phyloP scores from a whole-genome alignment of 2,797 vertebrate species.

The Crenuchus spilurus region DNA sequence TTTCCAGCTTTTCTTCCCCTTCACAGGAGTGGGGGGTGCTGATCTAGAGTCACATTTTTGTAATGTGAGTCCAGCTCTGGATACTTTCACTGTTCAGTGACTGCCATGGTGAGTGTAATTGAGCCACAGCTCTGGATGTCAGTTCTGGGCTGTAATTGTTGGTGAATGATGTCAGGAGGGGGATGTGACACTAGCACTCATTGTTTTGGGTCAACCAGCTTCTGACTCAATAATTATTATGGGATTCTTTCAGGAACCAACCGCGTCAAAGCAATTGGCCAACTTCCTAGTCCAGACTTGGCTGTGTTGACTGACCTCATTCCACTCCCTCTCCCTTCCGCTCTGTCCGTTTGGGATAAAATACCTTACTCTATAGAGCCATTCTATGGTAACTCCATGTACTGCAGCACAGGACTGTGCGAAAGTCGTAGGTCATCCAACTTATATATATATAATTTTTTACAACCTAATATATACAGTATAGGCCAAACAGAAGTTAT shows the following conservation, averaged over 20 bases:
- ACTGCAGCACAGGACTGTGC: not conserved
- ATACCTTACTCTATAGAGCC: not conserved
- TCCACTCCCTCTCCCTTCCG: conserved; percentile 5
- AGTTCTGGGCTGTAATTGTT: not conserved
- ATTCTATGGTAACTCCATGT: not conserved
- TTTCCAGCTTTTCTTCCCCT: no score
- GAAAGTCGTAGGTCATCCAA: no score
- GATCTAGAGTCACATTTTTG: no score
- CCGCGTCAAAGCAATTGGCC: not conserved
- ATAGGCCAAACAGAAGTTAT: no score
- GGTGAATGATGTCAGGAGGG: not conserved
- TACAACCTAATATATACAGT: no score
- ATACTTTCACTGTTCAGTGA: not conserved
- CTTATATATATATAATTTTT: no score
- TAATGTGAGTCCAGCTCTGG: no score
- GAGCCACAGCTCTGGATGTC: no score
- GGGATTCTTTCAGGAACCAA: not conserved
- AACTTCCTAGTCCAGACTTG: not conserved
- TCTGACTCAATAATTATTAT: not conserved
- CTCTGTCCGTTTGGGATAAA: not conserved
- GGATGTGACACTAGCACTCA: not conserved
- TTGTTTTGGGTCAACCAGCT: not conserved
- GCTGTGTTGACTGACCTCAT: conserved; percentile 2
- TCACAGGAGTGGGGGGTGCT: no score
- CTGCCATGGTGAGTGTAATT: no score